phyloP scores from a whole-genome alignment of 2,888 invertebrate species.

The Sussaba pulchella region DNA sequence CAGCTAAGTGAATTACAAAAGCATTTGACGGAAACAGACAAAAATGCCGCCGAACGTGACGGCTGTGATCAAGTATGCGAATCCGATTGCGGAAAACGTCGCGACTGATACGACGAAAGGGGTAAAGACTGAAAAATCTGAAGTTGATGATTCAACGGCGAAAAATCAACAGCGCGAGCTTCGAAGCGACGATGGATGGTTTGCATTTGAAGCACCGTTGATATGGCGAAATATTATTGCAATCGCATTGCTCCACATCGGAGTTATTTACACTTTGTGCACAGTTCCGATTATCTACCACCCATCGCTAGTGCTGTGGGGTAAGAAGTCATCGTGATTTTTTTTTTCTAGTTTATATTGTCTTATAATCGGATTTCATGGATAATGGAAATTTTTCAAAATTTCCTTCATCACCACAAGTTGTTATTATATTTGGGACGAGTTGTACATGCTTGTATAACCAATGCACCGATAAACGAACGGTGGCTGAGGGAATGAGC shows the following conservation, averaged over 20 bases:
- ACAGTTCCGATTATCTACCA: slow-evolving; percentile 79
- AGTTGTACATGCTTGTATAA: too few relatives aligned
- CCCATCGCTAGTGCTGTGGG: slow-evolving; percentile 85
- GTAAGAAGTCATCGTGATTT: too few relatives aligned
- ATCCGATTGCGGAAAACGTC: slow-evolving; percentile 36
- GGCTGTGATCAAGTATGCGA: slow-evolving; percentile 35
- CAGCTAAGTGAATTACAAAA: background rate
- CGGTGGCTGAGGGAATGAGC: too few relatives aligned
- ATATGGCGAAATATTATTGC: slow-evolving; percentile 87
- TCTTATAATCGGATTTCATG: too few relatives aligned
- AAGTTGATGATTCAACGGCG: background rate
- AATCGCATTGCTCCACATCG: slow-evolving; percentile 85
- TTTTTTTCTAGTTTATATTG: too few relatives aligned
- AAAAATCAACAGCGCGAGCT: background rate
- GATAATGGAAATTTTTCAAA: too few relatives aligned
- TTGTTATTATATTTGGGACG: too few relatives aligned
- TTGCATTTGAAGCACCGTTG: slow-evolving; percentile 86
- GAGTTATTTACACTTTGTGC: slow-evolving; percentile 81
- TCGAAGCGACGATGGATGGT: slow-evolving; percentile 27
- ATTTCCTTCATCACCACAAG: too few relatives aligned
- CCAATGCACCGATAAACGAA: too few relatives aligned
- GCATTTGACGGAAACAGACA: background rate
- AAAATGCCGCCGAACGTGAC: slow-evolving; percentile 66
- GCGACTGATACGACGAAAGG: slow-evolving; percentile 15
- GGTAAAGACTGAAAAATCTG: background rate